Evolutionary conservation across 1,140 invertebrate species (phyloP).

Genomic region (Chironomus striatipennis): DNA sequence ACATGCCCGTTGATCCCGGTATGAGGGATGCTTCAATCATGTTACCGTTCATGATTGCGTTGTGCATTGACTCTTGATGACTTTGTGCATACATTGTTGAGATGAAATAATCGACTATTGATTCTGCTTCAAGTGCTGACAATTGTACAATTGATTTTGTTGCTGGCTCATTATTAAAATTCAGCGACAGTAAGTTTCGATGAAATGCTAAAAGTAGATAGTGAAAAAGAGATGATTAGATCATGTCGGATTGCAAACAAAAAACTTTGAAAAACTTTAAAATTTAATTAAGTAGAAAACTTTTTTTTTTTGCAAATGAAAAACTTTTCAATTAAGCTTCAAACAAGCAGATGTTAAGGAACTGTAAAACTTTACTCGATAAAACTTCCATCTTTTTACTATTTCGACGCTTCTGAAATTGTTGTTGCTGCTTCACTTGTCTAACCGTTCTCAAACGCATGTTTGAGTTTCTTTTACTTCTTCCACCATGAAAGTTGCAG

Average conservation of each 20-base stretch:
- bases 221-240: neutral
- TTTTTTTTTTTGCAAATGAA: neutral
- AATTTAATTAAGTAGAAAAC: neutral
- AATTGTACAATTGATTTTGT: conserved; percentile 18
- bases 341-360: neutral
- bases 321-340: neutral
- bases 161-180: conserved; percentile 11
- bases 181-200: neutral
- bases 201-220: conserved; percentile 1
- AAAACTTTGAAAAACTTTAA: neutral
- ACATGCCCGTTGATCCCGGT: neutral
- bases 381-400: conserved; percentile 17
- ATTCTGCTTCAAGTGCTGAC: conserved; percentile 15
- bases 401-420: conserved; percentile 3
- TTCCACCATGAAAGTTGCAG: no score
- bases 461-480: neutral
- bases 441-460: conserved; percentile 26
- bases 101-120: conserved; percentile 8
- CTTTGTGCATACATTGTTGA: neutral
- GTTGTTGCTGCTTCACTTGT: conserved; percentile 27
- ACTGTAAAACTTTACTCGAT: conserved; percentile 3
- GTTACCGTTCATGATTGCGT: neutral
- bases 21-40: neutral
- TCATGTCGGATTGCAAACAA: no score
- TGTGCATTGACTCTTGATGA: neutral